These are phyloP conservation scores for Diarsia rubi DNA, from an alignment of 2,888 invertebrate species.

Conservation along the genomic window DNA sequence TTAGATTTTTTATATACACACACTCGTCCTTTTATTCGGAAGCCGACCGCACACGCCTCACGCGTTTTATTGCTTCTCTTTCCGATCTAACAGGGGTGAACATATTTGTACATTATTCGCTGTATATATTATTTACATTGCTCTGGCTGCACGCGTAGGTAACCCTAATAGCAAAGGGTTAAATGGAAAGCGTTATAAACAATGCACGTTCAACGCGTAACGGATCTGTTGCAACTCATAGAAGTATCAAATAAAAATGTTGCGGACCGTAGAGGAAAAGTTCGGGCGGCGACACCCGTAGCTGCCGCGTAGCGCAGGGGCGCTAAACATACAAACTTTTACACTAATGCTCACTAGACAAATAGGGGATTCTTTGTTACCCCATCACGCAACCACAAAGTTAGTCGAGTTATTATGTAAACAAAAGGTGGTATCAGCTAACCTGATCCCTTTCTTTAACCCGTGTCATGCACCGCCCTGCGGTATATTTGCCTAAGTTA, in stretches of 20 bases:
- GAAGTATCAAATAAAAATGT: constrained; percentile 71
- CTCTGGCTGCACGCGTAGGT: constrained; percentile 37
- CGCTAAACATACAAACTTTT: constrained; percentile 67
- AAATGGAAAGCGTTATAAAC: constrained; percentile 37
- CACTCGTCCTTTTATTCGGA: constrained; percentile 82
- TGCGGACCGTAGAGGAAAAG: constrained; percentile 63
- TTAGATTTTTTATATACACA: constrained; percentile 80
- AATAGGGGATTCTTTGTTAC: constrained; percentile 76
- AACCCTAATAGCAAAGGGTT: constrained; percentile 50
- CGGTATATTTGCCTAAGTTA: constrained; percentile 50
- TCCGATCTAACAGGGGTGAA: constrained; percentile 74
- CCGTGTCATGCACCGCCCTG: constrained; percentile 60
- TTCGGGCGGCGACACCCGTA: constrained; percentile 72
- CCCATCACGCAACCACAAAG: constrained; percentile 76
- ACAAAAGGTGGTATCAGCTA: constrained; percentile 68
- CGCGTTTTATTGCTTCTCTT: constrained; percentile 82
- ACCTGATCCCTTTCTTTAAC: constrained; percentile 64
- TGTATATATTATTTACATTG: constrained; percentile 70
- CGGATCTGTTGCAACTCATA: constrained; percentile 53
- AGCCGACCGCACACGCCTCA: constrained; percentile 80
- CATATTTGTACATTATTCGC: constrained; percentile 72
- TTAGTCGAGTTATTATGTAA: constrained; percentile 69
- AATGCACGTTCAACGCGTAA: constrained; percentile 18
- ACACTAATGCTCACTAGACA: constrained; percentile 74
- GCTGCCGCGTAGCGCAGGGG: constrained; percentile 64